These are phyloP conservation scores for Metalampra italica DNA, from an alignment of 2,888 invertebrate species.

Conservation along the genomic window DNA sequence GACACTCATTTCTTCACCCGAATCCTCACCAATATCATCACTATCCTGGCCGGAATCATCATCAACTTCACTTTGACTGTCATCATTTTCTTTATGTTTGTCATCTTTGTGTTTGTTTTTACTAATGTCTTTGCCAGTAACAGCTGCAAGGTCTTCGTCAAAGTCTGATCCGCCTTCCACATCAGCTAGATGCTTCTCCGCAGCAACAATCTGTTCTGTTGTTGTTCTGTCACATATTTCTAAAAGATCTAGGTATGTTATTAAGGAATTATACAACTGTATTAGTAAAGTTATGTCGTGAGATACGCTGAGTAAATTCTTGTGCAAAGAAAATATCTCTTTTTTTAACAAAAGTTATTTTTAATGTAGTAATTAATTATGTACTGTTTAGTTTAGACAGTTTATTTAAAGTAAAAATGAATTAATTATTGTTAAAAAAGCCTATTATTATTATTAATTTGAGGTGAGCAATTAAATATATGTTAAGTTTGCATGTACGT, in stretches of 20 bases:
- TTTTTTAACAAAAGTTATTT: too few species aligned
- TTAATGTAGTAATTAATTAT: too few species aligned
- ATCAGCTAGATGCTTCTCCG: slow-evolving; percentile 80
- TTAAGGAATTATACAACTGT: slow-evolving; percentile 15
- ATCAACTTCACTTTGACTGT: slow-evolving; percentile 15
- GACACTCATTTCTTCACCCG: background rate
- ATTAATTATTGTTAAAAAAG: too few species aligned
- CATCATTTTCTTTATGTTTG: slow-evolving; percentile 9
- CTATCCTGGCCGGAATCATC: slow-evolving; percentile 14
- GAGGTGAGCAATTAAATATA: too few species aligned
- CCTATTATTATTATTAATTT: too few species aligned
- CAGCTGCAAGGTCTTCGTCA: slow-evolving; percentile 80
- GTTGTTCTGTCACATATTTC: slow-evolving; percentile 86
- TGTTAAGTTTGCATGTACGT: too few species aligned
- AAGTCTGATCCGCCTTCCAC: slow-evolving; percentile 80
- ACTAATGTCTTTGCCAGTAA: slow-evolving; percentile 63
- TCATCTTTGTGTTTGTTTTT: slow-evolving; percentile 28
- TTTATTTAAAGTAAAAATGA: too few species aligned
- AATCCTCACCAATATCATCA: slow-evolving; percentile 18
- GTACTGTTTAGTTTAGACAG: too few species aligned
- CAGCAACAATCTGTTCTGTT: slow-evolving; percentile 78
- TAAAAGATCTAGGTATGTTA: slow-evolving; percentile 76
- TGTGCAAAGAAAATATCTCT: too few species aligned
- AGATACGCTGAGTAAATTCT: too few species aligned
- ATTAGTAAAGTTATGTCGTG: too few species aligned